Evolutionary conservation across 1,140 invertebrate genomes (phyloP).

Genomic region (Asbolus verrucosus): DNA sequence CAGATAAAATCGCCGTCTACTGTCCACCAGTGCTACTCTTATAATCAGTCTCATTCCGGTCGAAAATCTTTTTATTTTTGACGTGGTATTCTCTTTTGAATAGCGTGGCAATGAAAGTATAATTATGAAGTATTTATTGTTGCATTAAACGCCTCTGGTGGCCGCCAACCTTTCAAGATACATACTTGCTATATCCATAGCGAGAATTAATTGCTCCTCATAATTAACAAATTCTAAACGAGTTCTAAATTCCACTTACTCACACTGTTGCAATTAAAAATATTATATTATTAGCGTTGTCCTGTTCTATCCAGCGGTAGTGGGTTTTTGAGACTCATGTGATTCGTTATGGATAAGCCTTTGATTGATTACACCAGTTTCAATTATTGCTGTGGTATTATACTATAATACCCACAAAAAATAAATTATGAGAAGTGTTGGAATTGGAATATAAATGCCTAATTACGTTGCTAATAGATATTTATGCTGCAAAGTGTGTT

Average conservation of each 20-base stretch:
- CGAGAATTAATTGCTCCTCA: conserved; percentile 34
- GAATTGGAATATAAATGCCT: no score
- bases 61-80: no score
- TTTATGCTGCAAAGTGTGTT: no score
- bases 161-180: conserved; percentile 3
- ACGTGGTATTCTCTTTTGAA: no score
- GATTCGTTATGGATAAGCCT: no score
- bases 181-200: not conserved
- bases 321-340: no score
- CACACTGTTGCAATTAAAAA: conserved; percentile 25
- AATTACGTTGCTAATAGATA: no score
- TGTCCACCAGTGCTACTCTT: not conserved
- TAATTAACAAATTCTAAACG: conserved; percentile 41
- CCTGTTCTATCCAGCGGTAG: not conserved
- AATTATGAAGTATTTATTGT: conserved; percentile 10
- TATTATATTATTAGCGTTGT: not conserved
- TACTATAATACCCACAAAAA: no score
- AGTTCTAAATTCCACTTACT: conserved; percentile 37
- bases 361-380: no score
- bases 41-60: no score
- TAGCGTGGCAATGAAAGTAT: not conserved
- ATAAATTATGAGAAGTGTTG: no score
- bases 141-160: conserved; percentile 18
- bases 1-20: not conserved
- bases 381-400: no score